These are phyloP conservation scores for Penaeus indicus DNA, from an alignment of 1,140 invertebrate species.

Conservation along the genomic window DNA sequence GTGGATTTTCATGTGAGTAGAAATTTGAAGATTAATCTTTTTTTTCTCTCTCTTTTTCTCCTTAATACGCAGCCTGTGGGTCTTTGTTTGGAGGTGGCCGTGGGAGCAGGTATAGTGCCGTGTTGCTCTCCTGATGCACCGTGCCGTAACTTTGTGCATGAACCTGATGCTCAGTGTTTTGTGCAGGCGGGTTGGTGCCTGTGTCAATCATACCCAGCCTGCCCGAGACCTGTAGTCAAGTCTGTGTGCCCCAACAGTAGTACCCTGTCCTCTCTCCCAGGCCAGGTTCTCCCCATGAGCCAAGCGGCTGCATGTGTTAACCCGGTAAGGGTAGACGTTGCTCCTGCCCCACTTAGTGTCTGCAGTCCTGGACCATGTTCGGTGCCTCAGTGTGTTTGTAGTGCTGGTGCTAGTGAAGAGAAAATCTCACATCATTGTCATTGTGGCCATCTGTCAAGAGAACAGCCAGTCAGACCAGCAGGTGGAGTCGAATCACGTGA, in stretches of 20 bases:
- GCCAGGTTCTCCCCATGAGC: constrained; percentile 38
- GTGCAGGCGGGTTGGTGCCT: constrained; percentile 56
- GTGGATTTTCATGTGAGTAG: not conserved
- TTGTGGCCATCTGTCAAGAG: constrained; percentile 31
- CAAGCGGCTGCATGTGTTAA: constrained; percentile 47
- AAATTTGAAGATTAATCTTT: not conserved
- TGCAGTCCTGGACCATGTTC: constrained; percentile 35
- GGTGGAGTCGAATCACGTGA: constrained; percentile 42
- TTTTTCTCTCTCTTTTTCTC: constrained; percentile 18
- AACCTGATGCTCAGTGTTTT: constrained; percentile 56
- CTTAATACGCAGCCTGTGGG: constrained; percentile 50
- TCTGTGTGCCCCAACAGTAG: constrained; percentile 43
- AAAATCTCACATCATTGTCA: constrained; percentile 52
- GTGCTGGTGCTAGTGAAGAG: constrained; percentile 59
- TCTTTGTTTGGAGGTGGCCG: constrained; percentile 55
- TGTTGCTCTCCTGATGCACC: constrained; percentile 56
- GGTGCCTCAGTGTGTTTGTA: constrained; percentile 61
- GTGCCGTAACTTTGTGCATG: constrained; percentile 63
- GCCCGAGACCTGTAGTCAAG: constrained; percentile 48
- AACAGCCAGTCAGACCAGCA: constrained; percentile 26
- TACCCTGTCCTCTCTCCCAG: constrained; percentile 37
- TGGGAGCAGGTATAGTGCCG: constrained; percentile 54
- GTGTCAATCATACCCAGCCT: constrained; percentile 56
- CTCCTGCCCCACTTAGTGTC: constrained; percentile 35
- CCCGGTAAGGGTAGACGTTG: constrained; percentile 49